A percentile compares a stretch with the other conserved stretches of the same genome.
Evolutionary conservation across 2,797 vertebrate species (phyloP).

Genomic region (Nyctalus aviator): DNA sequence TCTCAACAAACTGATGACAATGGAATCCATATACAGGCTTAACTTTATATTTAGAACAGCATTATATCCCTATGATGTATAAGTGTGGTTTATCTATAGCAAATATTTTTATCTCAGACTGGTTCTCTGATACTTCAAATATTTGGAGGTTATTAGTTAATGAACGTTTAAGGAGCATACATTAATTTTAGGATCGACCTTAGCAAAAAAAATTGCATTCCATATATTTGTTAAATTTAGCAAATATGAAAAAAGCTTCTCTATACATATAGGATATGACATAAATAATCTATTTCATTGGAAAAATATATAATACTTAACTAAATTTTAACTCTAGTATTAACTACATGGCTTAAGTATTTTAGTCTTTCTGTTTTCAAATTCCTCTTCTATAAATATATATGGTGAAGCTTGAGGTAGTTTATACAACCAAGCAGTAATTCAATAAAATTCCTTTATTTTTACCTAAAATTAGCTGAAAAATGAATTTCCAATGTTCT

Average conservation of each 20-base stretch:
- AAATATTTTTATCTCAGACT: slow-evolving; percentile 17
- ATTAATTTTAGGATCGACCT: slow-evolving; percentile 17
- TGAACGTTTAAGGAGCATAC: not conserved
- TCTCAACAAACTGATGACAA: slow-evolving; percentile 29
- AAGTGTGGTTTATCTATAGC: not conserved
- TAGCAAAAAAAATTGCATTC: slow-evolving; percentile 19
- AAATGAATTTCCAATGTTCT: not conserved
- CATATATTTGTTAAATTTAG: not conserved
- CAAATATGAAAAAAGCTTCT: not conserved
- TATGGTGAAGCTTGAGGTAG: not conserved
- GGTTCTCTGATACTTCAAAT: not conserved
- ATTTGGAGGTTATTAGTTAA: not conserved
- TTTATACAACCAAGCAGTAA: not conserved
- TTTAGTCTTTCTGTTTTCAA: not conserved
- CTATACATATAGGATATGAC: not conserved
- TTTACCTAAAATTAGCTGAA: not conserved
- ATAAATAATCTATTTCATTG: not conserved
- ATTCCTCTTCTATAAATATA: slow-evolving; percentile 39
- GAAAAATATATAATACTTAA: not conserved
- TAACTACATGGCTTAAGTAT: slow-evolving; percentile 3
- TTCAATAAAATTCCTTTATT: slow-evolving; percentile 4
- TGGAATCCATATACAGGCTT: slow-evolving; percentile 42
- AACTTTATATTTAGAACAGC: not conserved
- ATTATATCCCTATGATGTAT: not conserved
- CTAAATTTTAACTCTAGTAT: slow-evolving; percentile 26